A percentile compares a stretch with the other conserved stretches of the same genome.
phyloP scores from a whole-genome alignment of 2,888 invertebrate species.

The Drosophila tanythrix region DNA sequence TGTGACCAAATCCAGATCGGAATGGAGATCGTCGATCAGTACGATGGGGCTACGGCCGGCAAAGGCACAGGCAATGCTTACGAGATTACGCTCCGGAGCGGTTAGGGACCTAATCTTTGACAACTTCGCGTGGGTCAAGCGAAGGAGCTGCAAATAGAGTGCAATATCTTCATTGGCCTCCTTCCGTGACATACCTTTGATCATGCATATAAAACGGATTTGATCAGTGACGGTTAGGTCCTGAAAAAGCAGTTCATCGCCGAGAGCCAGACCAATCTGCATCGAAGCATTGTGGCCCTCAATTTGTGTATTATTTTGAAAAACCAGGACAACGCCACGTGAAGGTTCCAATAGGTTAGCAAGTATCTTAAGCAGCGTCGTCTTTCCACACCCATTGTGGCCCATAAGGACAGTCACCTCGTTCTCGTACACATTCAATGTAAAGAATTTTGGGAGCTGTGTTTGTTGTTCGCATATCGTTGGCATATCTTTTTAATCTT shows the following conservation, averaged over 20 bases:
- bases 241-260: conserved; percentile 88
- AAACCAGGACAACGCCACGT: conserved; percentile 89
- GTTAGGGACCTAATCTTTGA: conserved; percentile 87
- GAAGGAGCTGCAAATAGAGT: conserved; percentile 87
- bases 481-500: conserved; percentile 86
- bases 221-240: conserved; percentile 92
- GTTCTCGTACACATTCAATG: conserved; percentile 91
- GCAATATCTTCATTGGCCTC: conserved; percentile 86
- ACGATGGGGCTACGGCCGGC: conserved; percentile 90
- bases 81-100: conserved; percentile 89
- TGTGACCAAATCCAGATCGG: conserved; percentile 93
- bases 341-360: conserved; percentile 90
- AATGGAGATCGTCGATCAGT: conserved; percentile 91
- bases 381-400: conserved; percentile 91
- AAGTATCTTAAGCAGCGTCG: conserved; percentile 95
- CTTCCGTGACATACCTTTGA: conserved; percentile 87
- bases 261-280: conserved; percentile 91
- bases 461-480: conserved; percentile 88
- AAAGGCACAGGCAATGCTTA: conserved; percentile 90
- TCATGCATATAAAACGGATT: conserved; percentile 90
- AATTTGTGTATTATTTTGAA: conserved; percentile 88
- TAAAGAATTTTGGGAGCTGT: conserved; percentile 88
- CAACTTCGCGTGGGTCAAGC: conserved; percentile 86
- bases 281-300: conserved; percentile 87
- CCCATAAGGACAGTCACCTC: conserved; percentile 88